Conservation (phyloP, 1,140 invertebrate species). For the Ceratosolen solmsi region DNA sequence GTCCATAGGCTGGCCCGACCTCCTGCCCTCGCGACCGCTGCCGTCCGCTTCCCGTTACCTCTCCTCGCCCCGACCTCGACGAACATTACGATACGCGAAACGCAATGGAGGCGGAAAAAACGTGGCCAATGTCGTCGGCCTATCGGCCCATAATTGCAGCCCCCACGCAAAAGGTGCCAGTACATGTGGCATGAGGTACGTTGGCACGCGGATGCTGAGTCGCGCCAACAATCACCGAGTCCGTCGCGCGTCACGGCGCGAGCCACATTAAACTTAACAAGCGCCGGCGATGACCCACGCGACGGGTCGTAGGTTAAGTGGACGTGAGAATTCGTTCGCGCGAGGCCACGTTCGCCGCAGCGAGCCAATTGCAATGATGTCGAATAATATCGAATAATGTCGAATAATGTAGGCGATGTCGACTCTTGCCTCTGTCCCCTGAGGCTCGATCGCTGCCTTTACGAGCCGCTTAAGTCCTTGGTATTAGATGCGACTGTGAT, state of each 20-base stretch:
- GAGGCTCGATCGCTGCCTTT: no score
- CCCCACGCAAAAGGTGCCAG: conserved; percentile 7
- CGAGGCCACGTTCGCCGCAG: no score
- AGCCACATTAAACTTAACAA: conserved; percentile 35
- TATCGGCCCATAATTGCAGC: background rate
- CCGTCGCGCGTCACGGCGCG: background rate
- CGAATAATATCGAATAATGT: no score
- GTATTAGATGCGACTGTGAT: no score
- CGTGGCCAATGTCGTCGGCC: background rate
- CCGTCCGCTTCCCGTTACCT: no score
- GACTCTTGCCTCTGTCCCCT: no score
- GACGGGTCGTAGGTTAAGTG: conserved; percentile 47
- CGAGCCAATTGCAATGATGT: no score
- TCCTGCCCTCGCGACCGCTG: background rate
- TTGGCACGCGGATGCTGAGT: background rate
- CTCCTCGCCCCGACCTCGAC: no score
- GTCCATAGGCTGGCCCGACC: background rate
- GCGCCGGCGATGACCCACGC: conserved; percentile 34
- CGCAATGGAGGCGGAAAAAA: no score
- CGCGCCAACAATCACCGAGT: background rate
- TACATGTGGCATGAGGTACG: background rate
- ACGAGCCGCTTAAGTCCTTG: no score
- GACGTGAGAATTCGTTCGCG: conserved; percentile 17
- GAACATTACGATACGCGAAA: no score
- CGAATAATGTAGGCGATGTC: no score